A percentile compares a stretch with the other conserved stretches of the same genome.
Conservation (phyloP, 2,888 invertebrate species). For the Chaetogeoica ovagalla region DNA sequence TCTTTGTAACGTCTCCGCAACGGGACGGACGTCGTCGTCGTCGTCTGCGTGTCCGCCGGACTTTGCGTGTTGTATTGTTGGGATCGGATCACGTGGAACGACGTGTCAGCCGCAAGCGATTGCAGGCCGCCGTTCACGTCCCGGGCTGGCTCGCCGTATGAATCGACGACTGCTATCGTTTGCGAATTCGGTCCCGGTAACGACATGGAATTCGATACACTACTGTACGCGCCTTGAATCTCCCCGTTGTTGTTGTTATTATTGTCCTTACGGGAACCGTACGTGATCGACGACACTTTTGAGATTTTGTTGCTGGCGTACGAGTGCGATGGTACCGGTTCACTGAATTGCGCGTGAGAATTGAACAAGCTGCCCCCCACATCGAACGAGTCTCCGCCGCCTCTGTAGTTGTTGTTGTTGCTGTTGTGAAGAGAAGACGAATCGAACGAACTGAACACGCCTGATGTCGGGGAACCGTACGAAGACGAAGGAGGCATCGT, state of each 20-base stretch:
- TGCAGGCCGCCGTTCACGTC: not conserved
- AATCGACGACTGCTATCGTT: conserved; percentile 38
- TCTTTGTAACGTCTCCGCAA: conserved; percentile 43
- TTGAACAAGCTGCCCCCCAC: conserved; percentile 23
- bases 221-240: conserved; percentile 42
- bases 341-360: conserved; percentile 35
- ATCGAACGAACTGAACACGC: conserved; percentile 52
- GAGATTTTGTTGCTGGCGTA: conserved; percentile 15
- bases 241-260: conserved; percentile 17
- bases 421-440: conserved; percentile 53
- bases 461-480: conserved; percentile 47
- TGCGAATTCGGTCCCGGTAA: conserved; percentile 36
- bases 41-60: conserved; percentile 31
- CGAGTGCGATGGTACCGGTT: conserved; percentile 55
- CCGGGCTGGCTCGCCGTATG: conserved; percentile 51
- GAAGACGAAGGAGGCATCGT: conserved; percentile 56
- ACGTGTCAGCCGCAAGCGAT: conserved; percentile 1
- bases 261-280: conserved; percentile 51
- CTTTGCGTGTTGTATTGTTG: conserved; percentile 41
- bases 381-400: conserved; percentile 4
- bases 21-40: not conserved
- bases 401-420: conserved; percentile 40
- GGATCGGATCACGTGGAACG: conserved; percentile 17
- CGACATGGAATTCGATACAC: conserved; percentile 43
- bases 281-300: conserved; percentile 57